Evolutionary conservation across 2,113 vertebrate genomes (phyloP), one percentile per base, ranked within the genome.

Genomic region (Perca fluviatilis): DNA sequence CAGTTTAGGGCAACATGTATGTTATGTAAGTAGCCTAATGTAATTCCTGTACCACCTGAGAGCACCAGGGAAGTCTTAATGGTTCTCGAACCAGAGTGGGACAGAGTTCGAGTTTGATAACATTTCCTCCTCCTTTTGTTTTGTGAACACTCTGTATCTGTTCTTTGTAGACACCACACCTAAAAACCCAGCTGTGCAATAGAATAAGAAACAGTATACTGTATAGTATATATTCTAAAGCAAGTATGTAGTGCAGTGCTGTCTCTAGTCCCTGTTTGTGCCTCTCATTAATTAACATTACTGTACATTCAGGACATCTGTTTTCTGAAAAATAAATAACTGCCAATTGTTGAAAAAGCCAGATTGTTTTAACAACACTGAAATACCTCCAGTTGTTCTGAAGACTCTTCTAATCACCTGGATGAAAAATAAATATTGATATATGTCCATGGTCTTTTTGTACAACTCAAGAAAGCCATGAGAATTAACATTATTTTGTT

Each of bases 161-260:
- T 69, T 77, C 12, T 63, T 21, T 30, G 21, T 46, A 10, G 16
- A 63, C 33, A 27, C 43, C 19, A 66, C 43, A 40, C 64, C 54
- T 76, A 47, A 61, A 71, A 64, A 21, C 25, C 27, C 73, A 27
- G 67, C 73, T 76, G 66, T 18, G 50, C 16, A 21, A 11, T 4
- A 56, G 18, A 57, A 58, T 21, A 46, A 58, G 15, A 64, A 72
- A 73, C 40, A 50, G 15, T 46, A 16, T 5, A 27, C 27, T 27
- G 27, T 27, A 9, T 16, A 54, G 5, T 49, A 54, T 25, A 54
- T 25, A 8, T 57, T 58, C 2, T 9, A 43, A 23, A 16, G 21
- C 30, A 53, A 12, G 21, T 43, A 53, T 76, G 47, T 46, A 21
- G 51, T 2, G 13, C 3, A 25, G n/a, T 60, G n/a, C 43, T 64